Base-by-base conservation (phyloP, 2,888 invertebrate species). In the Oligia strigilis region DNA sequence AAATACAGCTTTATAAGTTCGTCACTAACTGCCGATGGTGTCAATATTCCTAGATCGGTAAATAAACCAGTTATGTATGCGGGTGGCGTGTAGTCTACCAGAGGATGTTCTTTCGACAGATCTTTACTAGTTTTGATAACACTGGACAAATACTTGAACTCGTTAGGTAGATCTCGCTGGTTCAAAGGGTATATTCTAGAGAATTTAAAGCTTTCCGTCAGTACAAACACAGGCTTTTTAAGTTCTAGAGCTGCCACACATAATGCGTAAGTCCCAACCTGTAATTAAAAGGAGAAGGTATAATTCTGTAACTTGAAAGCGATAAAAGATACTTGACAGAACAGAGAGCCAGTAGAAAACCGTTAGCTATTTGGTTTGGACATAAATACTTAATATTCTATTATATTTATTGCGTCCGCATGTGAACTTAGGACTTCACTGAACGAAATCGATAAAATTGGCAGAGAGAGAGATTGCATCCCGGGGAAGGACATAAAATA, bases 201-300 rank as follows among this genome's bases (percentile, higher is more conserved):
- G 96, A 99, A 99, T 95, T 99, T 99, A 94, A 99, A 99, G 94
- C 99, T 99, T 95, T 99, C 99, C 0, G 99, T 98, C 43, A 99
- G 97, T 0, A 99, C 99, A 94, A 99, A 99, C 77, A 99, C 98
- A 0, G 99, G 99, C 93, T 99, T 99, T 92, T 99, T 99, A 95
- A 99, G 98, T 96, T 98, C 98, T 84, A 98, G 97, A 0, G 99
- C 99, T 93, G 98, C 98, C 90, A 99, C 97, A 6, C 98, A 99
- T 97, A 99, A 97, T 5, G 98, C 98, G 92, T 98, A 99, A 69
- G 98, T 98, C 72, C 81, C 81, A 55, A 82, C 98, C 98, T 99
- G 89, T 58, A 58, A 58, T 58, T 58, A 23, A 55, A 71, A 55
- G 9, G 5, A 23, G 36, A 71, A 36, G 4, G 23, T 46, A 9